Evolutionary conservation across 2,797 vertebrate genomes (phyloP).

Genomic region (Merluccius polli): DNA sequence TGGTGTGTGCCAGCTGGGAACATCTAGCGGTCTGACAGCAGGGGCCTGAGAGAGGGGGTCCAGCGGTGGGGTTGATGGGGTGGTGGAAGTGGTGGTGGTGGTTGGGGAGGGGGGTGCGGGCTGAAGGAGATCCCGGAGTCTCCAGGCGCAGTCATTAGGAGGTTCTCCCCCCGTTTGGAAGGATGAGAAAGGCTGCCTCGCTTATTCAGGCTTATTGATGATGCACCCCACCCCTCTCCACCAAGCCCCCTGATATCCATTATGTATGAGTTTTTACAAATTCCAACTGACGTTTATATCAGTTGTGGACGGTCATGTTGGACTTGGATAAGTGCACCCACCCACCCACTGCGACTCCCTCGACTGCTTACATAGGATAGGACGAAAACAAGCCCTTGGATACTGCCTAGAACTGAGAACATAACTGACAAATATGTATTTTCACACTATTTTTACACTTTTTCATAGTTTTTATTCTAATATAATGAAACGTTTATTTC

Average conservation of each 20-base stretch:
- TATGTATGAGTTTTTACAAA: constrained; percentile 69
- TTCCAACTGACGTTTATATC: constrained; percentile 69
- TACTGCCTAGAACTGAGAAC: background rate
- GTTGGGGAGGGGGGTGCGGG: constrained; percentile 7
- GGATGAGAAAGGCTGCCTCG: constrained; percentile 57
- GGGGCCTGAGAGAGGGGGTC: constrained; percentile 20
- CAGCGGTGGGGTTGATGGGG: constrained; percentile 14
- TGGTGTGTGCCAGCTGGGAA: constrained; percentile 31
- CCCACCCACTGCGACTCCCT: background rate
- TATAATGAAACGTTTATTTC: background rate
- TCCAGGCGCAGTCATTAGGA: constrained; percentile 67
- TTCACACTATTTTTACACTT: background rate
- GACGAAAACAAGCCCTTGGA: constrained; percentile 7
- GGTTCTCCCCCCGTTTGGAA: constrained; percentile 48
- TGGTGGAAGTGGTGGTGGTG: constrained; percentile 9
- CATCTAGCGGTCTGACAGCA: constrained; percentile 30
- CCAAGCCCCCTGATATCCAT: constrained; percentile 46
- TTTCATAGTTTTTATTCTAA: background rate
- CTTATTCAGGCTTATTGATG: constrained; percentile 60
- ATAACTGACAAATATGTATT: background rate
- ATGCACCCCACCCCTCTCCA: constrained; percentile 59
- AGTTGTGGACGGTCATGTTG: constrained; percentile 51
- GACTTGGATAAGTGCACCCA: constrained; percentile 40
- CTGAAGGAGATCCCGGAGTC: constrained; percentile 50
- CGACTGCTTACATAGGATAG: constrained; percentile 9